Percentiles rank a stretch among this genome's conserved stretches.
Conservation (phyloP, 2,113 vertebrate genomes). For the Pholis gunnellus region DNA sequence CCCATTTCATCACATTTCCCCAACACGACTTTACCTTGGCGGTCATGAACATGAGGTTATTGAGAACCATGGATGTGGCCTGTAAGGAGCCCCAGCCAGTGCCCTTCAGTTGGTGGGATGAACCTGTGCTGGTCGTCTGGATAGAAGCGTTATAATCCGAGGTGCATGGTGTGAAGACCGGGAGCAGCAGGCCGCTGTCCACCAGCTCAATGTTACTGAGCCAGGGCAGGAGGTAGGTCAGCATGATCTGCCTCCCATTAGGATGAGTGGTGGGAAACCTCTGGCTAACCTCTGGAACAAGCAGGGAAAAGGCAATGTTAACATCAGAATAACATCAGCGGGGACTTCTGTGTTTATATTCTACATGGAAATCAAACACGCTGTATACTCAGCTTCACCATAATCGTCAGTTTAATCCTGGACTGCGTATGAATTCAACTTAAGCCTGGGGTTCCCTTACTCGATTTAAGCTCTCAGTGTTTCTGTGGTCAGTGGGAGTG, state of each 20-base stretch:
- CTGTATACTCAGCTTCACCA: slow-evolving; percentile 30
- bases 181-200: slow-evolving; percentile 91
- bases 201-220: slow-evolving; percentile 96
- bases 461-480: slow-evolving; percentile 25
- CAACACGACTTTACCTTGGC: slow-evolving; percentile 89
- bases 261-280: slow-evolving; percentile 95
- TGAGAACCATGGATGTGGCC: slow-evolving; percentile 95
- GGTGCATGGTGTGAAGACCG: slow-evolving; percentile 88
- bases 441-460: slow-evolving; percentile 18
- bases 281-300: slow-evolving; percentile 92
- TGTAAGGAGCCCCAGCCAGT: slow-evolving; percentile 96
- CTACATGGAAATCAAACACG: slow-evolving; percentile 31
- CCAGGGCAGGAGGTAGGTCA: slow-evolving; percentile 96
- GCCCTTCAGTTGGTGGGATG: slow-evolving; percentile 87
- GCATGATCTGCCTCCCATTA: slow-evolving; percentile 97
- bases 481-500: slow-evolving; percentile 42
- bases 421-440: slow-evolving; percentile 26
- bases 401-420: slow-evolving; percentile 50
- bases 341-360: slow-evolving; percentile 11
- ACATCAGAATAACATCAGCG: slow-evolving; percentile 37
- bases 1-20: neutral
- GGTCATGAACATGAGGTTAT: slow-evolving; percentile 99
- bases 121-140: slow-evolving; percentile 76
- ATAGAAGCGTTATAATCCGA: slow-evolving; percentile 88
- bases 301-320: slow-evolving; percentile 17